Conservation (phyloP, 2,888 invertebrate genomes). For the Epinotia demarniana region DNA sequence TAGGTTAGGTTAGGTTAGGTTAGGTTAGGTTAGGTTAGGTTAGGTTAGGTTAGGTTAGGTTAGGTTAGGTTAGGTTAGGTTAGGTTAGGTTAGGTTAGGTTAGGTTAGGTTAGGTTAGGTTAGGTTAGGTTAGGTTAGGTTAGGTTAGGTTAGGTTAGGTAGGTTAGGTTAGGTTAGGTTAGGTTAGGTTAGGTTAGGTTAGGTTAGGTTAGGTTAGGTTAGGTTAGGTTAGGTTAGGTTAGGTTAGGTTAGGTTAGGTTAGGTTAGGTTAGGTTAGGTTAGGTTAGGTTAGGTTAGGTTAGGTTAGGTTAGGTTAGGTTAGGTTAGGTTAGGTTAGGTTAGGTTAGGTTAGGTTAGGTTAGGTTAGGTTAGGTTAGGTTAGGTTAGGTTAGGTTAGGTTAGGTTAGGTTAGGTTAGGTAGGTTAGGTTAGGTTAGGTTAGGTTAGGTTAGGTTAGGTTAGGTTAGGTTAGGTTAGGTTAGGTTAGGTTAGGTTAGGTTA, state of each 20-base stretch:
- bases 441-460: slow-evolving; percentile 51
- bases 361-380: slow-evolving; percentile 46
- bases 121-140: slow-evolving; percentile 27
- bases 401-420: slow-evolving; percentile 46
- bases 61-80: slow-evolving; percentile 32
- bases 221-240: slow-evolving; percentile 24
- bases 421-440: too few species aligned
- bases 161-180: too few species aligned
- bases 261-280: slow-evolving; percentile 25
- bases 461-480: slow-evolving; percentile 51
- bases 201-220: slow-evolving; percentile 27
- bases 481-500: slow-evolving; percentile 51
- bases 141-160: too few species aligned
- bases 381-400: slow-evolving; percentile 45
- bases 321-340: slow-evolving; percentile 50
- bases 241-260: slow-evolving; percentile 25
- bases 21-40: slow-evolving; percentile 44
- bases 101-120: slow-evolving; percentile 26
- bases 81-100: slow-evolving; percentile 39
- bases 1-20: slow-evolving; percentile 27
- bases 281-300: slow-evolving; percentile 48
- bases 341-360: slow-evolving; percentile 47
- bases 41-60: slow-evolving; percentile 39
- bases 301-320: slow-evolving; percentile 48
- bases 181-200: slow-evolving; percentile 28